Evolutionary conservation across 1,140 invertebrate species (phyloP).

Genomic region (Mya arenaria): DNA sequence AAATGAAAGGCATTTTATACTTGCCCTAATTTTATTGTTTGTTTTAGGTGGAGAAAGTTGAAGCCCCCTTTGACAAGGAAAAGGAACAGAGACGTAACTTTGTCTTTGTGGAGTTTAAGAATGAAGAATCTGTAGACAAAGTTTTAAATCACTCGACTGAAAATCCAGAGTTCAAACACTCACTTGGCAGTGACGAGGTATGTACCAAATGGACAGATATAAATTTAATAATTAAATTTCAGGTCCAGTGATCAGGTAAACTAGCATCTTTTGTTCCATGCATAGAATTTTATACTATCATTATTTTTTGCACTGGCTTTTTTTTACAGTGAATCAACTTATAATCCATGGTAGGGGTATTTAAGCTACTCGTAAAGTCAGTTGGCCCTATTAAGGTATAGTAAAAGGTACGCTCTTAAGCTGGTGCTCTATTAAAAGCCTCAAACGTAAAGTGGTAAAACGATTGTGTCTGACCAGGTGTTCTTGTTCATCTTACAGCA

Average conservation of each 20-base stretch:
- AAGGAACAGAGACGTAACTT: conserved; percentile 98
- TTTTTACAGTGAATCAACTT: conserved; percentile 38
- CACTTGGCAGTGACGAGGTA: conserved; percentile 90
- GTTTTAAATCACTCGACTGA: conserved; percentile 93
- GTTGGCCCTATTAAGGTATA: conserved; percentile 31
- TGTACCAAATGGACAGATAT: conserved; percentile 27
- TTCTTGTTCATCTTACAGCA: conserved; percentile 77
- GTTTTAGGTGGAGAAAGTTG: conserved; percentile 93
- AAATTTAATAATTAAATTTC: too few species aligned
- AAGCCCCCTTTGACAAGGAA: conserved; percentile 97
- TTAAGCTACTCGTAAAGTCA: conserved; percentile 33
- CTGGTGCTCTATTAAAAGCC: conserved; percentile 42
- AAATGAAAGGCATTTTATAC: too few species aligned
- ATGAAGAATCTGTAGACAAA: conserved; percentile 93
- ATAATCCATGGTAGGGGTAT: conserved; percentile 1
- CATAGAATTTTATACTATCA: too few species aligned
- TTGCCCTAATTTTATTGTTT: too few species aligned
- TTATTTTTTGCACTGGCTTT: conserved; percentile 40
- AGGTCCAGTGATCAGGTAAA: too few species aligned
- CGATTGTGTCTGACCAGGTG: conserved; percentile 63
- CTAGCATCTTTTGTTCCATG: too few species aligned
- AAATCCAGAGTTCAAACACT: conserved; percentile 83
- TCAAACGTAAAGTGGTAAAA: conserved; percentile 19
- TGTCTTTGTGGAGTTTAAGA: conserved; percentile 96
- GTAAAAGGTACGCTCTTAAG: conserved; percentile 47